Conservation (phyloP, 1,140 invertebrate species). For the Manduca sexta region DNA sequence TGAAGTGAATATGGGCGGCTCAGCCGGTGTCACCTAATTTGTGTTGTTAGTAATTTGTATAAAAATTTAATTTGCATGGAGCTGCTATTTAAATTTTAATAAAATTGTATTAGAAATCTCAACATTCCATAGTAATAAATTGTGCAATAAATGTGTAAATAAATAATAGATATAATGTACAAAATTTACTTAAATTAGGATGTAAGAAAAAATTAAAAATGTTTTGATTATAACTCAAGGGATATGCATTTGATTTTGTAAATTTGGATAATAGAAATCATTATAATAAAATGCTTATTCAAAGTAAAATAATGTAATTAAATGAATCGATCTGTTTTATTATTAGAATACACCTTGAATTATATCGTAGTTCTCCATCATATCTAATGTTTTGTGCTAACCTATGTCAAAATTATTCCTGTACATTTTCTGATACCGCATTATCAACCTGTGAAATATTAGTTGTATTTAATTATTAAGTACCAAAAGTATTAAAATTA, state of each 20-base stretch:
- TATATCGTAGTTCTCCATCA: constrained; percentile 5
- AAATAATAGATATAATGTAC: constrained; percentile 41
- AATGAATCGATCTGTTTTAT: no score
- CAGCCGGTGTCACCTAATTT: not conserved
- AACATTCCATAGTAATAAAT: constrained; percentile 65
- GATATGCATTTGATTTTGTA: no score
- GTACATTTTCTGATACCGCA: constrained; percentile 9
- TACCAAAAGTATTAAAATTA: constrained; percentile 65
- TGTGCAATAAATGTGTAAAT: constrained; percentile 66
- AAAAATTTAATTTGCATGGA: constrained; percentile 1
- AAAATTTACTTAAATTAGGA: constrained; percentile 21
- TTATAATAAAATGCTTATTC: no score
- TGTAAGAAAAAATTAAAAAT: no score
- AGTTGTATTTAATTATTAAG: constrained; percentile 35
- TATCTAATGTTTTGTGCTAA: constrained; percentile 31
- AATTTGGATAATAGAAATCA: no score
- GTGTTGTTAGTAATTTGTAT: not conserved
- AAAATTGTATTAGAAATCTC: constrained; percentile 5
- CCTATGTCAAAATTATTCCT: constrained; percentile 13
- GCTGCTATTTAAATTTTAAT: constrained; percentile 2
- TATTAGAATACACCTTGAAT: no score
- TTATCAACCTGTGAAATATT: constrained; percentile 2
- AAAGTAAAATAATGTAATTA: no score
- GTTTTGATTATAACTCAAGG: no score
- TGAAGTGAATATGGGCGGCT: constrained; percentile 2